Evolutionary conservation across 2,113 vertebrate genomes (phyloP).

Genomic region (Spheniscus mendiculus): DNA sequence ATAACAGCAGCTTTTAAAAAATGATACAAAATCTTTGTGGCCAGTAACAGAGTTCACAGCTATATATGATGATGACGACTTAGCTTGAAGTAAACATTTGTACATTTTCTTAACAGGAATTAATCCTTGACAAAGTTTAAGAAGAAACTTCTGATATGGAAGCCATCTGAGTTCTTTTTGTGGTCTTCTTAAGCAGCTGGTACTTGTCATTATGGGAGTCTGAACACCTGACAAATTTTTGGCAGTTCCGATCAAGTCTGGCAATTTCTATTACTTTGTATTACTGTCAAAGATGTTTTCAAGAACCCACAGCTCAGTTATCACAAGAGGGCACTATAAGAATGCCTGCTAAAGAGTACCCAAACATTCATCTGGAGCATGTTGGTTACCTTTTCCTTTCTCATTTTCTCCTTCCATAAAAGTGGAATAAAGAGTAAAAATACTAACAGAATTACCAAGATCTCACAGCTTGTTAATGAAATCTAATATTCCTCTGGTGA

Average conservation of each 20-base stretch:
- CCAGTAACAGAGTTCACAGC: neutral
- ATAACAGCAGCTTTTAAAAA: neutral
- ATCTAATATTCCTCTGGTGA: neutral
- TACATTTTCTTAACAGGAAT: neutral
- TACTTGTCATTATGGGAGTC: neutral
- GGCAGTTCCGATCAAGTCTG: neutral
- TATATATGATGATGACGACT: neutral
- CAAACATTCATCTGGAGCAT: neutral
- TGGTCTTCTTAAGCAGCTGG: neutral
- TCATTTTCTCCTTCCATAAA: neutral
- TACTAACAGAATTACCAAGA: neutral
- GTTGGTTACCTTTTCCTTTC: neutral
- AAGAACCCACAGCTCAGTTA: neutral
- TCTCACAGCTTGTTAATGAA: neutral
- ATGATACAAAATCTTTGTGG: neutral
- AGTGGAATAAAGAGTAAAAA: neutral
- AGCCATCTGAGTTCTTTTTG: neutral
- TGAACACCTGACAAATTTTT: neutral
- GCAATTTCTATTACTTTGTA: neutral
- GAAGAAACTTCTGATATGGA: neutral
- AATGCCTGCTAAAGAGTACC: neutral
- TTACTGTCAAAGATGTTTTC: neutral
- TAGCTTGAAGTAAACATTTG: neutral
- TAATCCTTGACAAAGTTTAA: neutral
- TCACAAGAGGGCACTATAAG: constrained; percentile 31